phyloP scores from a whole-genome alignment of 2,888 invertebrate genomes.

The Mycalesis mineus region DNA sequence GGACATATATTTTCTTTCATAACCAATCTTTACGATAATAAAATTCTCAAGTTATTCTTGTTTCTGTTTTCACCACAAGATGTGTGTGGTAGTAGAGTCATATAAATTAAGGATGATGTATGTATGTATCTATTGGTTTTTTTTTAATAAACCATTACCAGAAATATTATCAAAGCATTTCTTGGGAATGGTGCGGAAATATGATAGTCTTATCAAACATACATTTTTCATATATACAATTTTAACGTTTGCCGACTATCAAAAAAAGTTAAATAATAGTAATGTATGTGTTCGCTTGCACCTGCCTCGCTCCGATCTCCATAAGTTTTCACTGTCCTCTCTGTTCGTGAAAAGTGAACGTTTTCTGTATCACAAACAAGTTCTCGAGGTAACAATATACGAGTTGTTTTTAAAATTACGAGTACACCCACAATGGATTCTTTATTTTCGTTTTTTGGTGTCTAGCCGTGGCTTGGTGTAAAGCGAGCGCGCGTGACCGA shows the following conservation, averaged over 20 bases:
- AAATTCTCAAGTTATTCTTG: too few relatives aligned
- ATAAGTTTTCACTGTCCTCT: not conserved
- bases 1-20: too few relatives aligned
- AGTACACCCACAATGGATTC: conserved; percentile 5
- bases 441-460: conserved; percentile 31
- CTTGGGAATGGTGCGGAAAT: not conserved
- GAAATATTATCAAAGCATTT: not conserved
- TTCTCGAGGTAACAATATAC: conserved; percentile 1
- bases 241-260: too few relatives aligned
- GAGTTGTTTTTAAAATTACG: conserved; percentile 4
- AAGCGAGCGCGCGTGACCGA: conserved; percentile 51
- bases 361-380: conserved; percentile 1
- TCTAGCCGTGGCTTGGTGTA: conserved; percentile 37
- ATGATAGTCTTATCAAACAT: not conserved
- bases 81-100: too few relatives aligned
- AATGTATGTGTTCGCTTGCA: not conserved
- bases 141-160: not conserved
- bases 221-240: not conserved
- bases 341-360: not conserved
- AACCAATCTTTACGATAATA: too few relatives aligned
- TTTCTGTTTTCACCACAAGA: too few relatives aligned
- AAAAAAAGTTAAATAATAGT: not conserved
- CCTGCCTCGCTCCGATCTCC: not conserved
- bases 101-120: too few relatives aligned
- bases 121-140: too few relatives aligned